Conservation (phyloP, 2,113 vertebrate genomes). For the human (Homo sapiens) region DNA sequence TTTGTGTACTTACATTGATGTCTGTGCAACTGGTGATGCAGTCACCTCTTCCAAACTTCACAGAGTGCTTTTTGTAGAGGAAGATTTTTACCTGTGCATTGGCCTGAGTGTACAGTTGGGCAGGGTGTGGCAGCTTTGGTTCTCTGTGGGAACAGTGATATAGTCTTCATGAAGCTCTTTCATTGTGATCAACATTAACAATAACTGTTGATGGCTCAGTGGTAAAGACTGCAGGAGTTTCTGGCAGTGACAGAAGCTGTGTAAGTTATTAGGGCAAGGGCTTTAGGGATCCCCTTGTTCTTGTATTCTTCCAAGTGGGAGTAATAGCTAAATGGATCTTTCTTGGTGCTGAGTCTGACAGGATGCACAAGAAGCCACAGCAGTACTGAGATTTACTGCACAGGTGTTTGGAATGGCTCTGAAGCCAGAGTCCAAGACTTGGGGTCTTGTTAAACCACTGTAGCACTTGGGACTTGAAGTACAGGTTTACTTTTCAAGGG, state of each 20-base stretch:
- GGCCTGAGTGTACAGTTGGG: neutral
- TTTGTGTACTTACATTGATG: neutral
- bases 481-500: neutral
- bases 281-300: neutral
- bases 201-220: neutral
- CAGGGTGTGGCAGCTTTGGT: neutral
- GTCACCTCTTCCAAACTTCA: neutral
- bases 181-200: neutral
- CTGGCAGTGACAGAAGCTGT: neutral
- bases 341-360: neutral
- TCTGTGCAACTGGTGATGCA: neutral
- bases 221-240: neutral
- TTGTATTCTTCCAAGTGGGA: neutral
- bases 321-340: neutral
- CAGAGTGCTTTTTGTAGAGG: neutral
- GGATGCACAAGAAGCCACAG: neutral
- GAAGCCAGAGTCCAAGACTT: neutral
- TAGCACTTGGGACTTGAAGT: neutral
- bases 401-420: neutral
- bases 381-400: neutral
- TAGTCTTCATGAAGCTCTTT: neutral
- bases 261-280: neutral
- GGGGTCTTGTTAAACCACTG: neutral
- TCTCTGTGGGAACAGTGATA: neutral
- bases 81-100: neutral